phyloP scores from a whole-genome alignment of 2,113 vertebrate species.

The Nicator chloris region DNA sequence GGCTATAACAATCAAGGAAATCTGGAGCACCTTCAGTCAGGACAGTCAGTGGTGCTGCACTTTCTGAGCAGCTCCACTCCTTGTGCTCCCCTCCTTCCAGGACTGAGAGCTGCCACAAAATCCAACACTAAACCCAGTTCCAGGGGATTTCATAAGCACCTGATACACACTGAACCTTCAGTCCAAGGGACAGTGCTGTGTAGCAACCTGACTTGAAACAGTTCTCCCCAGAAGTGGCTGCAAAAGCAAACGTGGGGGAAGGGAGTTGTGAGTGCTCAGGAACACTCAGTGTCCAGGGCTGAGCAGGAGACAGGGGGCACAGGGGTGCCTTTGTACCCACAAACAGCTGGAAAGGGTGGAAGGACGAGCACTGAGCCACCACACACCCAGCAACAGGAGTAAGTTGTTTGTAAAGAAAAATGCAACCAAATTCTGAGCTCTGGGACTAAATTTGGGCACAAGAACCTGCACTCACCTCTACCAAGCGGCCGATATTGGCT shows the following conservation, averaged over 20 bases:
- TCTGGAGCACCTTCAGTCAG: neutral
- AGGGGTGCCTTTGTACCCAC: neutral
- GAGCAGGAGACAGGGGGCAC: neutral
- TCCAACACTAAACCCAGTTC: rapidly evolving
- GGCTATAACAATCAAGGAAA: neutral
- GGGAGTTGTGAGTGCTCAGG: neutral
- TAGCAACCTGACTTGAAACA: neutral
- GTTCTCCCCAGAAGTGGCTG: neutral
- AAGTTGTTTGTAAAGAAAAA: neutral
- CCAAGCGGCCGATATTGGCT: conserved; percentile 96
- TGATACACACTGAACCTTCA: neutral
- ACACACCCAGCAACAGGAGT: rapidly evolving
- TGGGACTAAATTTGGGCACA: rapidly evolving
- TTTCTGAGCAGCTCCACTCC: neutral
- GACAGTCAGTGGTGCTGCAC: neutral
- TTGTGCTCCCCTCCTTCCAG: rapidly evolving
- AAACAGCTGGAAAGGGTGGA: neutral
- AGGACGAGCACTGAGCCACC: neutral
- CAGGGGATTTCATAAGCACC: neutral
- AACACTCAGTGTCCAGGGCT: rapidly evolving
- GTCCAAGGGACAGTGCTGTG: neutral
- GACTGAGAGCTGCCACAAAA: neutral
- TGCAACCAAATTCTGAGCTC: rapidly evolving
- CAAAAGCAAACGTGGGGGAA: rapidly evolving
- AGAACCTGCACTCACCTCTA: conserved; percentile 81